Percentiles rank a stretch among this genome's conserved stretches.
Evolutionary conservation across 1,140 invertebrate species (phyloP).

Genomic region (Cyclargus thomasi): DNA sequence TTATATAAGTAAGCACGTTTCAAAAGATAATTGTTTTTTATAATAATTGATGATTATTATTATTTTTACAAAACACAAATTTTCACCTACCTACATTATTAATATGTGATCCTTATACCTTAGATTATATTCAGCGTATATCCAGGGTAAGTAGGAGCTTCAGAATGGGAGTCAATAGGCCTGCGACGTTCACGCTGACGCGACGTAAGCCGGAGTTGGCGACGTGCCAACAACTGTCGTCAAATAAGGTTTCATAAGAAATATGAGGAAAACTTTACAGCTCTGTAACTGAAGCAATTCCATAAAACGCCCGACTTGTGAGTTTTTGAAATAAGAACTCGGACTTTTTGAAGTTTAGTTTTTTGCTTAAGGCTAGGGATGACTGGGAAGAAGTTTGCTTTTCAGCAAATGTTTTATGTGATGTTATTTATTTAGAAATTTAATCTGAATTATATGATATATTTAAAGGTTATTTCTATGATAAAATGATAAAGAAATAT

Average conservation of each 20-base stretch:
- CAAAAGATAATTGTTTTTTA: no score
- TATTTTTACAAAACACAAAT: no score
- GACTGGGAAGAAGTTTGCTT: no score
- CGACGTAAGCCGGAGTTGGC: constrained; percentile 6
- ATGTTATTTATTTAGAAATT: no score
- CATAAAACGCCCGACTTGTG: neutral
- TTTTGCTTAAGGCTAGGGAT: constrained; percentile 1
- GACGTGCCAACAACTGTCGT: constrained; percentile 20
- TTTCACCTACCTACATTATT: no score
- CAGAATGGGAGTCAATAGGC: constrained; percentile 28
- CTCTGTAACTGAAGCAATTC: neutral
- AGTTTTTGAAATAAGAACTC: neutral
- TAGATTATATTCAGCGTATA: neutral
- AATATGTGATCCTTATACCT: no score
- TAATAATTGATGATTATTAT: no score
- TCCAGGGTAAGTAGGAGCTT: constrained; percentile 21
- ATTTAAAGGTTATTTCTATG: no score
- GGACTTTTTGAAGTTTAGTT: neutral
- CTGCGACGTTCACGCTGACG: constrained; percentile 16
- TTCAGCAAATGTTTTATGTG: no score
- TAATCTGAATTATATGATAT: no score
- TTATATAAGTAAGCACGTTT: no score
- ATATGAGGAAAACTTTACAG: neutral
- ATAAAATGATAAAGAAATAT: no score
- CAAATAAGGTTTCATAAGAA: constrained; percentile 9